These are phyloP conservation scores for Tachina lurida DNA, from an alignment of 2,888 invertebrate genomes.

Conservation along the genomic window DNA sequence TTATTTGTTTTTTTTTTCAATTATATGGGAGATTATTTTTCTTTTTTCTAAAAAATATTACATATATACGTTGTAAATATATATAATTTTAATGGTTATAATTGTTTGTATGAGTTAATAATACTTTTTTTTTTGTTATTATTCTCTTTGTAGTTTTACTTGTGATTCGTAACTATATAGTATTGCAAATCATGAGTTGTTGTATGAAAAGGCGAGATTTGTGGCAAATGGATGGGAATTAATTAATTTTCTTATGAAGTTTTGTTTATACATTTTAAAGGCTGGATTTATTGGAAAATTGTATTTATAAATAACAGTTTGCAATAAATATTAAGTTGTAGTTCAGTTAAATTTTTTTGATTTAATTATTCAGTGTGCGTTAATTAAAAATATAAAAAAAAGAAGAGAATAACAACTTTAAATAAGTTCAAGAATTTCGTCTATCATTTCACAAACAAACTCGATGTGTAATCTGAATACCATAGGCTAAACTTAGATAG, in stretches of 20 bases:
- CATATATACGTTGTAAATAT: conserved; percentile 66
- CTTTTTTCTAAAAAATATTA: conserved; percentile 45
- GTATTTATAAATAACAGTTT: conserved; percentile 13
- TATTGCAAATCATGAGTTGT: conserved; percentile 46
- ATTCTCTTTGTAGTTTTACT: conserved; percentile 44
- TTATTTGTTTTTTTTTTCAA: conserved; percentile 34
- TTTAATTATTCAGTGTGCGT: conserved; percentile 63
- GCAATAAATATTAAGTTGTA: conserved; percentile 1
- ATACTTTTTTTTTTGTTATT: conserved; percentile 58
- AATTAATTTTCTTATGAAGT: neutral
- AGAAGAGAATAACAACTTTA: conserved; percentile 28
- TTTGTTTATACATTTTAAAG: conserved; percentile 4
- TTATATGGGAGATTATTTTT: conserved; percentile 71
- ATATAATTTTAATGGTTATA: conserved; percentile 39
- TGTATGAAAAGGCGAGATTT: conserved; percentile 52
- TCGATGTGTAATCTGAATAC: neutral
- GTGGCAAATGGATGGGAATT: conserved; percentile 49
- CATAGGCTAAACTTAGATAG: neutral
- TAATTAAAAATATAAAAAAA: conserved; percentile 22
- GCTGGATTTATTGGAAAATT: neutral
- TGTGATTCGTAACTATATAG: conserved; percentile 60
- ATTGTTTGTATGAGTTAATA: conserved; percentile 50
- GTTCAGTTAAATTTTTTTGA: conserved; percentile 27
- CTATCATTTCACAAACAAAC: conserved; percentile 4
- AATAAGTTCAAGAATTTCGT: conserved; percentile 23